Evolutionary conservation across 2,113 vertebrate genomes (phyloP).

Genomic region (Fulmarus glacialis): DNA sequence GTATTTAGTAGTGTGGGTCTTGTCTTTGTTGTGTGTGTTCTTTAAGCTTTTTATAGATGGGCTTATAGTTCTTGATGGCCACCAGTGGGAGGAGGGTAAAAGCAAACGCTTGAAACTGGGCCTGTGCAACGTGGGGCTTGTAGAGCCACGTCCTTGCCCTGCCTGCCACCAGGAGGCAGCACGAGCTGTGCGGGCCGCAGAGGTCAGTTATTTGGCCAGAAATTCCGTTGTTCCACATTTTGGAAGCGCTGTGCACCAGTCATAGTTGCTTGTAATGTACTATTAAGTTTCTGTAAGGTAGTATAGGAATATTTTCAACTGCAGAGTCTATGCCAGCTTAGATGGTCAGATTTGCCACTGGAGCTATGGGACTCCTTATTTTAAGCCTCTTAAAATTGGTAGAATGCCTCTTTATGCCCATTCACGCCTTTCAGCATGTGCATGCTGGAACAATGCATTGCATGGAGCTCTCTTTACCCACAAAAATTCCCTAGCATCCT

Average conservation of each 20-base stretch:
- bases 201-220: not conserved
- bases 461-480: not conserved
- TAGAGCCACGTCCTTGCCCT: not conserved
- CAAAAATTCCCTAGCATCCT: not conserved
- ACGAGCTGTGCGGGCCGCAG: fast-evolving
- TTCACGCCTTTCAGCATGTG: not conserved
- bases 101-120: not conserved
- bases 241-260: not conserved
- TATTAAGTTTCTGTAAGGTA: not conserved
- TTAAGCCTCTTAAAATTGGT: not conserved
- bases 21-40: not conserved
- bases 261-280: not conserved
- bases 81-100: not conserved
- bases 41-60: not conserved
- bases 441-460: not conserved
- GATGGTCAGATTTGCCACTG: not conserved
- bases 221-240: not conserved
- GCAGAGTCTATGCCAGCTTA: not conserved
- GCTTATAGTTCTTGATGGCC: not conserved
- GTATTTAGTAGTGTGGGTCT: not conserved
- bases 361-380: not conserved
- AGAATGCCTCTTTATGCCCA: not conserved
- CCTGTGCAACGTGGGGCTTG: not conserved
- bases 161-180: not conserved
- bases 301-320: not conserved